Conservation (phyloP, 2,888 invertebrate species). For the Cremastinae sp. region DNA sequence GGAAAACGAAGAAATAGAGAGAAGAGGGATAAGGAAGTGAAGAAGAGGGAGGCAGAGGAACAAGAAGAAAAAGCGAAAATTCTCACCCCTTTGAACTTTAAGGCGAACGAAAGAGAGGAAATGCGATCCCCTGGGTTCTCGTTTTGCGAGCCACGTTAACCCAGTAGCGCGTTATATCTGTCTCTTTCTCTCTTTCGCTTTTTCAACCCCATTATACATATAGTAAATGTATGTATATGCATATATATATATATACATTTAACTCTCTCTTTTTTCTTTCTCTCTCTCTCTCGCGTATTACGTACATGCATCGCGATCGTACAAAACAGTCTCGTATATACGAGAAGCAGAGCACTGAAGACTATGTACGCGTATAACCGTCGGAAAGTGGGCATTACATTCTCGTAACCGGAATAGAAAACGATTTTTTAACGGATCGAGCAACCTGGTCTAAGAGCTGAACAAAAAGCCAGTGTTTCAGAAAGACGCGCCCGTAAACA, state of each 20-base stretch:
- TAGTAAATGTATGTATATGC: no score
- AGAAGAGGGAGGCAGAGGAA: conserved; percentile 1
- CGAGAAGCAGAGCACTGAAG: conserved; percentile 49
- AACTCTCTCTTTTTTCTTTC: neutral
- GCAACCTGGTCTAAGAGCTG: conserved; percentile 21
- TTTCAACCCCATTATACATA: conserved; percentile 40
- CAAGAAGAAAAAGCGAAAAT: conserved; percentile 43
- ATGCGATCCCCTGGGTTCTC: conserved; percentile 51
- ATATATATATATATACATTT: no score
- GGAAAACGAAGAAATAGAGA: neutral
- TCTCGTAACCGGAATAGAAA: conserved; percentile 65
- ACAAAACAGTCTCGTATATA: conserved; percentile 19
- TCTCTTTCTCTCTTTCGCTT: conserved; percentile 30
- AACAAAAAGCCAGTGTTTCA: conserved; percentile 12
- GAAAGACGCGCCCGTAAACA: neutral
- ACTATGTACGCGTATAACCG: conserved; percentile 51
- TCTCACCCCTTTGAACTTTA: conserved; percentile 33
- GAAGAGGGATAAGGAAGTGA: neutral
- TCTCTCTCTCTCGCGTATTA: conserved; percentile 18
- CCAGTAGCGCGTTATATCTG: conserved; percentile 35
- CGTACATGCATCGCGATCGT: conserved; percentile 30
- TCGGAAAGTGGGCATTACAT: conserved; percentile 67
- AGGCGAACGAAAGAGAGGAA: conserved; percentile 47
- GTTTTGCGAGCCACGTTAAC: conserved; percentile 53
- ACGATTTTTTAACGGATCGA: conserved; percentile 61